Conservation (phyloP, 2,888 invertebrate genomes). For the Drosophila anomalata region DNA sequence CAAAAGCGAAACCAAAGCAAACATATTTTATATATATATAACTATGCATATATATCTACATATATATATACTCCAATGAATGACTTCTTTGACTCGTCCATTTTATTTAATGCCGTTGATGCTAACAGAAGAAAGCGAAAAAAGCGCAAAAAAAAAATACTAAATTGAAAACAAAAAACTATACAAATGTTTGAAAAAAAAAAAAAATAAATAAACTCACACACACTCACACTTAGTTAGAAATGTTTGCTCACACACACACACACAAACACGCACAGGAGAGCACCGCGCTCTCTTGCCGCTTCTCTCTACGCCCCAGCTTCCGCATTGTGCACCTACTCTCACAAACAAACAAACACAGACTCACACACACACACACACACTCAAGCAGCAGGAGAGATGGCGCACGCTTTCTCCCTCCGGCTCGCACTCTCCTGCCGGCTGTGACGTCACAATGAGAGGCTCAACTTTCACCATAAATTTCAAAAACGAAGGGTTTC, state of each 20-base stretch:
- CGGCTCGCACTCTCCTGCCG: constrained; percentile 13
- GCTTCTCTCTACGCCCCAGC: constrained; percentile 25
- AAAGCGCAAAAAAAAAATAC: constrained; percentile 47
- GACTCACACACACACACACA: constrained; percentile 6
- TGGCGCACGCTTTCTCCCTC: constrained; percentile 4
- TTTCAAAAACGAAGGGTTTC: constrained; percentile 1
- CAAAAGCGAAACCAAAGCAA: constrained; percentile 25
- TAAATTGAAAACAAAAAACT: constrained; percentile 44
- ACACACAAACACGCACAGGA: constrained; percentile 12
- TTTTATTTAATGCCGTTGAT: constrained; percentile 83
- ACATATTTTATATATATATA: constrained; percentile 66
- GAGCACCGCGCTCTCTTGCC: constrained; percentile 19
- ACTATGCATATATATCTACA: constrained; percentile 61
- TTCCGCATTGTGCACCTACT: constrained; percentile 41
- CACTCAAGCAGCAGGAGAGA: constrained; percentile 19
- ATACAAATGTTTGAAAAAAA: constrained; percentile 40
- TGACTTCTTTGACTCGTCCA: constrained; percentile 84
- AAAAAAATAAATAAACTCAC: constrained; percentile 49
- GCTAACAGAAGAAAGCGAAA: constrained; percentile 79
- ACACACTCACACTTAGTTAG: constrained; percentile 28
- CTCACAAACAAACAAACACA: constrained; percentile 5
- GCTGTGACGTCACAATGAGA: constrained; percentile 38
- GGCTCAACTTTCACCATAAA: constrained; percentile 21
- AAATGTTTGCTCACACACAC: constrained; percentile 27
- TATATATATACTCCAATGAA: constrained; percentile 70